Base-by-base conservation (phyloP, 1,140 invertebrate species). In the Trachymyrmex cornetzi region DNA sequence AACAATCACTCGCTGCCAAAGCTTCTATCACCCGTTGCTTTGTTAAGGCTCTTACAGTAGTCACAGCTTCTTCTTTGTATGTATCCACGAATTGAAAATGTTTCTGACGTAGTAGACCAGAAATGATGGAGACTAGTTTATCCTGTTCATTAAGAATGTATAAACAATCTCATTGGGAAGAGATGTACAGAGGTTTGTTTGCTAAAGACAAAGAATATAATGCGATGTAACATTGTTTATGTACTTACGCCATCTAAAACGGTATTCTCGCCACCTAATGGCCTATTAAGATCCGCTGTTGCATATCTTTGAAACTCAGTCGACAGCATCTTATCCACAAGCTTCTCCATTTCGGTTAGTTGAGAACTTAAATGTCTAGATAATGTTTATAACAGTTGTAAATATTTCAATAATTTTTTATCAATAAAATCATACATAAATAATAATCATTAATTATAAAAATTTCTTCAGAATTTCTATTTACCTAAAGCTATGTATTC, bases 271-370 rank as follows among this genome's bases (percentile, higher is more conserved):
- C 95, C 96, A 87, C 96, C 96, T 24, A 97, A 96, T 6, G 98
- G 98, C 90, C 98, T 96, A 95, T 99, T 99, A 48, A 99, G 96
- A 95, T 99, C 99, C 11, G 97, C 96, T 11, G 99, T 98, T 63
- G 99, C 97, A 94, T 99, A 99, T 89, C 98, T 97, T 92, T 98
- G 97, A 95, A 99, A 99, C 94, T 99, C 99, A 67, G 98, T 98
- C 72, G 97, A 97, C 87, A 99, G 96, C 98, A 99, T 99, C 95
- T 99, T 99, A 92, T 99, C 98, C 91, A 99, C 99, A 6, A 99
- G 96, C 93, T 98, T 97, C 92, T 99, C 98, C 97, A 99, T 98
- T 96, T 99, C 99, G 86, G 97, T 97, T n/a, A 99, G 96, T 95
- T 99, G 99, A 66, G 98, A 98, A 88, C 98, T 98, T 87, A 99